Evolutionary conservation across 2,888 invertebrate species (phyloP).

Genomic region (Sussaba pulchella): DNA sequence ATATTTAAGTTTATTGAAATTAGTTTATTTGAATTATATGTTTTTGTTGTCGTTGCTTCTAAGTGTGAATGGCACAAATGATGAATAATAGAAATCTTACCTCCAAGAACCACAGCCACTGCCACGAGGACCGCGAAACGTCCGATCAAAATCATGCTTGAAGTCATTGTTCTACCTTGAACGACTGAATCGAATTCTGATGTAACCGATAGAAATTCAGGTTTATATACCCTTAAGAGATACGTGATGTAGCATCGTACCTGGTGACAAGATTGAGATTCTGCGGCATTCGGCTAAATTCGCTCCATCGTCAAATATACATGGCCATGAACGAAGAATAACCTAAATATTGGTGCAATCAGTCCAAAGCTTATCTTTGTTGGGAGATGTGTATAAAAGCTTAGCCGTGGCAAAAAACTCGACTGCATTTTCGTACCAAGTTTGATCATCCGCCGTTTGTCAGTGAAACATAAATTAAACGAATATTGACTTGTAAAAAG

Average conservation of each 20-base stretch:
- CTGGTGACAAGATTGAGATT: neutral
- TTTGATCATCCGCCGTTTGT: too few relatives aligned
- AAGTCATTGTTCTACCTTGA: neutral
- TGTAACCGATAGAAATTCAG: neutral
- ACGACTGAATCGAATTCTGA: neutral
- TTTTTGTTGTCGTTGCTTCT: too few relatives aligned
- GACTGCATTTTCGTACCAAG: too few relatives aligned
- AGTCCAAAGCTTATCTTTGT: neutral
- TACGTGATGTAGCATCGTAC: neutral
- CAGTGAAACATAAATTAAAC: too few relatives aligned
- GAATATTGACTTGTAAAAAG: too few relatives aligned
- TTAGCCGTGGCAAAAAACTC: too few relatives aligned
- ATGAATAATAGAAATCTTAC: neutral
- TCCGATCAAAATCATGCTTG: neutral
- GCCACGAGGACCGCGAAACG: neutral
- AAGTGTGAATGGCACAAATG: too few relatives aligned
- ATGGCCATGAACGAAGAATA: too few relatives aligned
- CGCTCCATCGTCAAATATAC: neutral
- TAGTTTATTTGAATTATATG: too few relatives aligned
- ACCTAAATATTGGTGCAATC: neutral
- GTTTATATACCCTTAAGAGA: conserved; percentile 17
- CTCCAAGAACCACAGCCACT: conserved; percentile 2
- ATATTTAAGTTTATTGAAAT: too few relatives aligned
- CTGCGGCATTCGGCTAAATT: neutral
- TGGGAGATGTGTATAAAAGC: too few relatives aligned